Evolutionary conservation across 1,140 invertebrate species (phyloP), one percentile per base, ranked within the genome.

Genomic region (Berghia stephanieae): DNA sequence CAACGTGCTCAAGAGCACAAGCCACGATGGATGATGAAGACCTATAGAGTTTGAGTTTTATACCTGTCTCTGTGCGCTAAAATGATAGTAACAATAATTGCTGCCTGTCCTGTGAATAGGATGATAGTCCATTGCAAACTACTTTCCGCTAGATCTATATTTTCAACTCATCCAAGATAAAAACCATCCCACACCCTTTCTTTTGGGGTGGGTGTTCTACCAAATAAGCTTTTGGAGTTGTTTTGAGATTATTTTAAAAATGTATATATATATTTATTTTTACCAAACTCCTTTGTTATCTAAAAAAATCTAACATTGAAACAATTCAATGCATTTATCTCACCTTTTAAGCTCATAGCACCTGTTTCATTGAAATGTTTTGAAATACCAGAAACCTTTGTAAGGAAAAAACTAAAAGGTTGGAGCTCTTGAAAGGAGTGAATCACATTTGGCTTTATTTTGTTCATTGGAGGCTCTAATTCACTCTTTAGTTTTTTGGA

Each of bases 351-450:
- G 80, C 83, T 82, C 75, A 88, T 79, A 38, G 83, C 79, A 57
- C 80, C 82, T 31, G 75, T 76, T 13, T 60, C 49, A 75, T 90
- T 90, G 77, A 84, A 86, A 46, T 81, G 79, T 36, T 83, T 52
- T 24, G 80, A 75, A 49, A 89, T 88, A 38, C 86, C 88, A 63
- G 78, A 76, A 18, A 90, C 88, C 74, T 93, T 93, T 0, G 95
- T 95, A 16, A 95, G 93, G 88, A 96, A 96, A 80, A 96, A 90
- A 86, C 94, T 92, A 81, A 95, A 95, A 0, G 95, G 95, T 21
- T 92, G 92, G 18, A 93, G 92, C 4, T 90, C 87, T 70, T 92
- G 91, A 81, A 94, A 91, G 90, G n/a, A n/a, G n/a, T n/a, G n/a
- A n/a, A n/a, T n/a, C n/a, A 95, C 93, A 70, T 81, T 75, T 16